phyloP scores from a whole-genome alignment of 2,888 invertebrate genomes.

The Brachycybe producta region DNA sequence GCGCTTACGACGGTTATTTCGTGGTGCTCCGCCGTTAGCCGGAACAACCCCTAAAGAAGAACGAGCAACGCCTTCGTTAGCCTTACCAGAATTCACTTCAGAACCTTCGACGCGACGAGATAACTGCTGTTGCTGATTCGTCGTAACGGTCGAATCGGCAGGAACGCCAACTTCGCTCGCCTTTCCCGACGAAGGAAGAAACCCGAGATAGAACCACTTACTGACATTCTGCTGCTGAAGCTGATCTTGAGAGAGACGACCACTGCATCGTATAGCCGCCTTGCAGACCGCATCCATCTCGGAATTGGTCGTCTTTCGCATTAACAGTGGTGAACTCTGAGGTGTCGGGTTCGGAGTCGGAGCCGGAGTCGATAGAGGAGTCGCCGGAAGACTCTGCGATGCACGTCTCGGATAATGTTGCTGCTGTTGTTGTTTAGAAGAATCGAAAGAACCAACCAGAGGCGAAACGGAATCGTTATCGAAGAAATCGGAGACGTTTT shows the following conservation, averaged over 20 bases:
- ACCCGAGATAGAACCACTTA: slow-evolving; percentile 10
- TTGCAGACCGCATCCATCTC: slow-evolving; percentile 6
- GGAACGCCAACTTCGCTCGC: neutral
- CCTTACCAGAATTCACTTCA: neutral
- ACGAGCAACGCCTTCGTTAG: neutral
- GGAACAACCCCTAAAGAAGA: neutral
- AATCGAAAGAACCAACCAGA: no score
- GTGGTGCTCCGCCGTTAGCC: neutral
- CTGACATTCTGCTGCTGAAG: slow-evolving; percentile 1
- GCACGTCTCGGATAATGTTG: neutral
- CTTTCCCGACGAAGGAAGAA: neutral
- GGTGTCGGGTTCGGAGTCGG: slow-evolving; percentile 7
- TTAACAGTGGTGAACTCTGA: neutral
- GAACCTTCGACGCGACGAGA: no score
- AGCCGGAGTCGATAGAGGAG: slow-evolving; percentile 2
- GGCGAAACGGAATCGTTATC: neutral
- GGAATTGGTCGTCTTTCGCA: slow-evolving; percentile 1
- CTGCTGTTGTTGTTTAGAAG: no score
- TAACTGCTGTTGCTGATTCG: no score
- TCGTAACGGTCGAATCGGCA: no score
- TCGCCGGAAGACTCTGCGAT: slow-evolving; percentile 1
- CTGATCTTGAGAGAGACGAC: neutral
- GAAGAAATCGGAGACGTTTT: neutral
- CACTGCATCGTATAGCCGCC: neutral
- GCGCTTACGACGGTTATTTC: neutral